Percentiles rank a stretch among this genome's conserved stretches.
phyloP scores from a whole-genome alignment of 2,888 invertebrate species.

The Metellina segmentata region DNA sequence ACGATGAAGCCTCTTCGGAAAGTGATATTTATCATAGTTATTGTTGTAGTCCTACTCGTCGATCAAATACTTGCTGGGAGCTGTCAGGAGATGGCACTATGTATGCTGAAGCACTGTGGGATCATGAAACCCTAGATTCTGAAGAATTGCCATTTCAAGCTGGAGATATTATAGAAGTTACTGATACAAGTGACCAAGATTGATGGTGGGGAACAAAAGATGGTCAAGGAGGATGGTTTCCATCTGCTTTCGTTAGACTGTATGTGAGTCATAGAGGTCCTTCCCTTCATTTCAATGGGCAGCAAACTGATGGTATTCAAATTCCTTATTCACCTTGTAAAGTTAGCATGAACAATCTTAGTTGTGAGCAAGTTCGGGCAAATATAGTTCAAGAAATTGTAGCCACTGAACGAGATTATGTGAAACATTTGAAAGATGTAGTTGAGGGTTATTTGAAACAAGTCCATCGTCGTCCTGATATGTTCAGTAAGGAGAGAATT shows the following conservation, averaged over 20 bases:
- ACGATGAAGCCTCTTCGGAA: conserved; percentile 77
- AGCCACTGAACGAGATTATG: conserved; percentile 91
- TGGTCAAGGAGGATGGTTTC: conserved; percentile 88
- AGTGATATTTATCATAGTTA: conserved; percentile 75
- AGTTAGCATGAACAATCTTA: conserved; percentile 80
- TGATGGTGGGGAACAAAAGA: conserved; percentile 89
- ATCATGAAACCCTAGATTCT: conserved; percentile 88
- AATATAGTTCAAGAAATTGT: conserved; percentile 91
- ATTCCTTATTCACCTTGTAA: conserved; percentile 74
- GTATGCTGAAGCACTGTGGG: conserved; percentile 88
- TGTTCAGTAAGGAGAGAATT: conserved; percentile 89
- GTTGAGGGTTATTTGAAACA: conserved; percentile 89
- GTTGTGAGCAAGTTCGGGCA: conserved; percentile 82
- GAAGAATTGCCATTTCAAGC: conserved; percentile 88
- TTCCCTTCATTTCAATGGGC: conserved; percentile 65
- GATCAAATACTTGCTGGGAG: conserved; percentile 74
- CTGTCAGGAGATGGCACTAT: conserved; percentile 83
- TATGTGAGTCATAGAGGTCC: conserved; percentile 74
- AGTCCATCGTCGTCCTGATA: conserved; percentile 88
- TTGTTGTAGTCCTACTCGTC: conserved; percentile 69
- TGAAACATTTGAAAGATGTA: conserved; percentile 87
- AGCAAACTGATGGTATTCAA: conserved; percentile 59
- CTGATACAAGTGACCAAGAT: conserved; percentile 86
- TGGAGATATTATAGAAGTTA: conserved; percentile 87
- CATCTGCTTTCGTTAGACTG: conserved; percentile 88